phyloP scores from a whole-genome alignment of 2,888 invertebrate genomes.

The Mythimna vitellina region DNA sequence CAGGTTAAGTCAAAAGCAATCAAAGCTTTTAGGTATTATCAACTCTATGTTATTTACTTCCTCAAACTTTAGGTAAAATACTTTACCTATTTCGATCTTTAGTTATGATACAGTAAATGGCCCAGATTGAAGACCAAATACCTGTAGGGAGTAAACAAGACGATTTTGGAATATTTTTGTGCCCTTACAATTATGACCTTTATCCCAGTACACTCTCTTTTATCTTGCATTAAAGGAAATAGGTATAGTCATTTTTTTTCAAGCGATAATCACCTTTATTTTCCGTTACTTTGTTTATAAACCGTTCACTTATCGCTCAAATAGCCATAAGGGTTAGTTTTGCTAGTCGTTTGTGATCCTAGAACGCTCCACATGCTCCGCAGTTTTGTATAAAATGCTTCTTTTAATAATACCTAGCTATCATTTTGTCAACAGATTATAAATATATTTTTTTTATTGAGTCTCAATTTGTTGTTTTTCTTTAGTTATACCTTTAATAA shows the following conservation, averaged over 20 bases:
- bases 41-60: no score
- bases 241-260: background rate
- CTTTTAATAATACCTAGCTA: slow-evolving; percentile 56
- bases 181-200: no score
- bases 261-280: background rate
- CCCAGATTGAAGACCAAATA: no score
- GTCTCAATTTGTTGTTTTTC: slow-evolving; percentile 67
- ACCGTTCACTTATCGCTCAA: slow-evolving; percentile 54
- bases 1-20: background rate
- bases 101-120: no score
- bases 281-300: slow-evolving; percentile 18
- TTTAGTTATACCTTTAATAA: background rate
- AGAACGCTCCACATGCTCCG: slow-evolving; percentile 39
- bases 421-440: slow-evolving; percentile 73
- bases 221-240: background rate
- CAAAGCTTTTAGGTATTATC: no score
- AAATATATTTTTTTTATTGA: slow-evolving; percentile 74
- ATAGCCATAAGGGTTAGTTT: slow-evolving; percentile 52
- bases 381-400: slow-evolving; percentile 67
- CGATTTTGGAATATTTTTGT: no score
- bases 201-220: background rate
- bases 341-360: slow-evolving; percentile 64
- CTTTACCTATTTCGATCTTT: no score
- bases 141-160: no score
- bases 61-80: no score